Base-by-base conservation (phyloP, 2,888 invertebrate species). In the Napeogenes sylphis region DNA sequence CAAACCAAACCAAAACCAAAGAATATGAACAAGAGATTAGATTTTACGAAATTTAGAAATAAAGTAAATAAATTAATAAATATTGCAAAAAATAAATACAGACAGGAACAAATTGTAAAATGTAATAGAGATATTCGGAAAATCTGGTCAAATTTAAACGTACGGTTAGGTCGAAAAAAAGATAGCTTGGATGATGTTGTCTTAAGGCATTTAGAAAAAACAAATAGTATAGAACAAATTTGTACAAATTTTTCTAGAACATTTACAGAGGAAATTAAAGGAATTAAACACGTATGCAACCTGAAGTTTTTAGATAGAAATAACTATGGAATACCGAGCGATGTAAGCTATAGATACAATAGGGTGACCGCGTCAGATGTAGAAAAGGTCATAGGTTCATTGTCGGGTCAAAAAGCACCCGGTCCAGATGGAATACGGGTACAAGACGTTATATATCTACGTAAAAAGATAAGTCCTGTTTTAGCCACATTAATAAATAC, bases 251-350 rank as follows among this genome's bases (percentile, higher is more conserved):
- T 66, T 58, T 47, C 58, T 5, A 35, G 63, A 33, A 62, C 58
- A n/a, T 68, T 68, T 63, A 66, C 64, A 12, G 33, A 63, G 32
- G 62, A 68, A 61, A 64, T 68, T 51, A 6, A 54, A 42, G 53
- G 56, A n/a, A 66, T 66, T 13, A 61, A 63, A 55, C 63, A 63
- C 55, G 56, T 13, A 45, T 45, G 45, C 10, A 10, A 45, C 45
- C 4, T 45, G 10, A 45, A 45, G 10, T 45, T 45, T n/a, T 10
- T 45, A 8, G 45, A 45, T 45, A 45, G 45, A n/a, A 45, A 45
- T 2, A 61, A 57, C 30, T 45, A 58, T 45, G 30, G 13, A 12
- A 21, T 30, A 10, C 45, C 45, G 45, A 45, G 45, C 10, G 6
- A 8, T 5, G 45, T 45, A 10, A 45, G 45, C 10, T 45, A 8